Conservation (phyloP, 53 echinoderm and acorn worm genomes). For the Crossaster papposus region DNA sequence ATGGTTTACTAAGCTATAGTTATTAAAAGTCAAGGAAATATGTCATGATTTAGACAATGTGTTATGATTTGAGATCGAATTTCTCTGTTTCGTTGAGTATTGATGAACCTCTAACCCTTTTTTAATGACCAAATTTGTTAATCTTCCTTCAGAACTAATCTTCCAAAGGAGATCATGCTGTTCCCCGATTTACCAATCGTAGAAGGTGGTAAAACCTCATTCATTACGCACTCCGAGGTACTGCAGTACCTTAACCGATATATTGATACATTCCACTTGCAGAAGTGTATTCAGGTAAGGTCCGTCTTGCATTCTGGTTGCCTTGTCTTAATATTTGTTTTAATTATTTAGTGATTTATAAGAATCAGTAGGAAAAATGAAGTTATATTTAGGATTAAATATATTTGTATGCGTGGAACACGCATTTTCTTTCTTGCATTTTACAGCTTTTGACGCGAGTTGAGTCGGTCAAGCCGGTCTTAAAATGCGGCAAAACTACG, state of each 20-base stretch:
- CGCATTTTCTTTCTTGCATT: neutral
- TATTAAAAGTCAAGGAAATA: neutral
- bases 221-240: constrained; percentile 80
- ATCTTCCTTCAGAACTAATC: constrained; percentile 74
- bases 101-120: no score
- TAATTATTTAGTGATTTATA: no score
- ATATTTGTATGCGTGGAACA: neutral
- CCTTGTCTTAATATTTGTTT: no score
- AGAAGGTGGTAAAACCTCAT: constrained; percentile 70
- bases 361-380: no score
- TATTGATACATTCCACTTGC: constrained; percentile 67
- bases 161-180: constrained; percentile 91
- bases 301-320: neutral
- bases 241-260: constrained; percentile 79
- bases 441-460: constrained; percentile 73
- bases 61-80: no score
- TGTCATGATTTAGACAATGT: no score
- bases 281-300: constrained; percentile 76
- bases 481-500: constrained; percentile 11
- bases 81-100: no score
- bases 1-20: neutral
- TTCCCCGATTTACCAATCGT: constrained; percentile 79
- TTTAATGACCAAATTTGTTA: neutral
- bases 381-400: neutral
- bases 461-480: constrained; percentile 75